Evolutionary conservation across 2,797 vertebrate genomes (phyloP), one percentile per base, ranked within the genome.

Genomic region (Diglossa cyanea): DNA sequence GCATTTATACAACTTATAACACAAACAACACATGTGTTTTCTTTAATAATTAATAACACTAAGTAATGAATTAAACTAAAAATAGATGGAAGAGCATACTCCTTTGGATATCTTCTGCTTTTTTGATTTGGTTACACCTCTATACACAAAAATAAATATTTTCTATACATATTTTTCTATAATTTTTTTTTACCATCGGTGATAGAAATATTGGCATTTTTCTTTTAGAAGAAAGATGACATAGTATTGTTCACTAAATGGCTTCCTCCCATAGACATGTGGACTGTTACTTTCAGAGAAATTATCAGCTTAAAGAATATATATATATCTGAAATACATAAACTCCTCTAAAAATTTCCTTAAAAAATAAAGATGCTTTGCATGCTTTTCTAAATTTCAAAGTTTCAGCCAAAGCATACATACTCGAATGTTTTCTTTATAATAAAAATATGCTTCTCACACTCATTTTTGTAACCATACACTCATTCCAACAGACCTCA

Each of bases 211-310:
- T 61, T 91, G 90, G 42, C 72, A 88, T 35, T 73, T 95, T 95
- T 96, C 61, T 87, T 17, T 71, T 76, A 88, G 50, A 91, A 91
- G 66, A 77, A 86, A 81, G 81, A 83, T 92, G 90, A 85, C 70
- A 48, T 57, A 40, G 60, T 47, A 45, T n/a, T 88, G 53, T 80
- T 79, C 48, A 75, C 67, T 86, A 48, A 85, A 70, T 3, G 17
- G 8, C 40, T 79, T 94, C 10, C 17, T 91, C 14, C 44, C 18
- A 55, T 11, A 26, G 10, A 2, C 33, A 15, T 20, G 25, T n/a
- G 20, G 42, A 72, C 28, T 63, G 7, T 48, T 87, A 7, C 25
- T 82, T 81, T 86, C 39, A 53, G 28, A 90, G 42, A 86, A 86
- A 26, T 24, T 42, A 35, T 11, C 21, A 60, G 8, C 20, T 55